A percentile compares a stretch with the other conserved stretches of the same genome.
These are phyloP conservation scores for Karalla daura DNA, from an alignment of 2,797 vertebrate genomes.

Conservation along the genomic window DNA sequence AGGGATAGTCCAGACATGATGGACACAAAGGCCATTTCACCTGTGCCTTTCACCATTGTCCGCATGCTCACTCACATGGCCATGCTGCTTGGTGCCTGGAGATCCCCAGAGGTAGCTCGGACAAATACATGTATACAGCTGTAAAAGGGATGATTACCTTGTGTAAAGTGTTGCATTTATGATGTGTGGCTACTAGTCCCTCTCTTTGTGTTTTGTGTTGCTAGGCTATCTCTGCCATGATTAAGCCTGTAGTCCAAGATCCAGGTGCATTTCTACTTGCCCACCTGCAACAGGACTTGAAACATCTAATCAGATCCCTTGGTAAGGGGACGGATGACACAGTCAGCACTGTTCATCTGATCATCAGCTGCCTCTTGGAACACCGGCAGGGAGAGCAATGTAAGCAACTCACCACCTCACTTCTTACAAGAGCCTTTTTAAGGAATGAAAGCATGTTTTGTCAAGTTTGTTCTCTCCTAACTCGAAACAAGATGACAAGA, in stretches of 20 bases:
- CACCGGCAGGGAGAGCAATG: constrained; percentile 65
- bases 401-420: constrained; percentile 70
- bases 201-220: constrained; percentile 26
- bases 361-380: constrained; percentile 81
- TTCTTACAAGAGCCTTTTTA: too few relatives aligned
- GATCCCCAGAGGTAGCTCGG: constrained; percentile 77
- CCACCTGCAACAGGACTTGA: constrained; percentile 87
- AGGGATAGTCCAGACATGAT: constrained; percentile 74
- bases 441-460: background rate
- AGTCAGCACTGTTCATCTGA: constrained; percentile 80
- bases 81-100: constrained; percentile 87
- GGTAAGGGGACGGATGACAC: constrained; percentile 90
- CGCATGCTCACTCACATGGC: constrained; percentile 91
- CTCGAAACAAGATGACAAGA: background rate
- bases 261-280: constrained; percentile 80
- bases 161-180: background rate
- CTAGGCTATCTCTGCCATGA: constrained; percentile 75
- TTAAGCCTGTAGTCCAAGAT: constrained; percentile 82
- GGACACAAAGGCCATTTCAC: constrained; percentile 87
- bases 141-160: background rate
- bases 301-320: constrained; percentile 84
- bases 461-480: background rate
- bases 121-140: background rate
- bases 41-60: constrained; percentile 81
- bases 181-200: background rate